Evolutionary conservation across 2,888 invertebrate genomes (phyloP), one percentile per base, ranked within the genome.

Genomic region (Synergus itoensis): DNA sequence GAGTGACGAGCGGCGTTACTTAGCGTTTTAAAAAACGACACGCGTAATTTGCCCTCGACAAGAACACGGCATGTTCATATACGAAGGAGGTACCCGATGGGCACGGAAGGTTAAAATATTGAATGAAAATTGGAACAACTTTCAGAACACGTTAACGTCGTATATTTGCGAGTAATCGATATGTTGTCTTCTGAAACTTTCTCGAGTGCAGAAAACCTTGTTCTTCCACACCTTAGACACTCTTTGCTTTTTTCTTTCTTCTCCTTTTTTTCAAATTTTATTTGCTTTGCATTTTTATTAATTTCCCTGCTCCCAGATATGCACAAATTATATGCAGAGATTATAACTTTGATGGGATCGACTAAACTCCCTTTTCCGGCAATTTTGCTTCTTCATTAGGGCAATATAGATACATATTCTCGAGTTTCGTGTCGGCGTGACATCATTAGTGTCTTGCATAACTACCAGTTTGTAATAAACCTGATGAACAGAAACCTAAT

Each of bases 81-180:
- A 48, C n/a, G 40, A 41, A 64, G 64, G 64, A 41, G 40, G 36
- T 64, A 64, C 41, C 64, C 40, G 64, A 64, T 40, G 41, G 64
- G 64, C 41, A 41, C n/a, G 64, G 41, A 40, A 64, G 41, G 41
- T 64, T 64, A 41, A 64, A 64, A 41, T 40, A 64, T 64, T 64
- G 64, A 64, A 64, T 64, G 64, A 64, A 64, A 64, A 64, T 40
- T 64, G 64, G 64, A 64, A 64, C 41, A 64, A 64, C 41, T 64
- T 64, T 64, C 64, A 41, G 41, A n/a, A 64, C 64, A 64, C 64
- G 64, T 64, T 64, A n/a, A 16, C 40, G 14, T 64, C 41, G 41
- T 64, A 64, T 41, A 64, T 64, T 64, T 64, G 41, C n/a, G 64
- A 64, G 40, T 64, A 64, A 64, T 64, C 41, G 40, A 36, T 63